A percentile compares a stretch with the other conserved stretches of the same genome.
Conservation (phyloP, 2,888 invertebrate species). For the Coecobrya sp. region DNA sequence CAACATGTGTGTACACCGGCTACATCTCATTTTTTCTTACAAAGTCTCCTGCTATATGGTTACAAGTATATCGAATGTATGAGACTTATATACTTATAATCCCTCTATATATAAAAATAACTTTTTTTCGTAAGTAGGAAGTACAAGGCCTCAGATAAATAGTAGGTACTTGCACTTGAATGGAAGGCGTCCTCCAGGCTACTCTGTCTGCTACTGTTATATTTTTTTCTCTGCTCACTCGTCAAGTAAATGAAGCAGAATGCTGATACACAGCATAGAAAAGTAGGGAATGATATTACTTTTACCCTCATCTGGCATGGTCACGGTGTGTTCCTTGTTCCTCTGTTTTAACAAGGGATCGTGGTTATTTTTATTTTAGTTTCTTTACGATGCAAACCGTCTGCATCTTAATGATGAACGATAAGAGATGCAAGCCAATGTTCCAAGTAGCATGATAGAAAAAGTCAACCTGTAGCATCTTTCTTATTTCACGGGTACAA, state of each 20-base stretch:
- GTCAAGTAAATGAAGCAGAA: constrained; percentile 18
- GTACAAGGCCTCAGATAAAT: constrained; percentile 68
- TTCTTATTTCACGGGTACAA: constrained; percentile 38
- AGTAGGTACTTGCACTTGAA: constrained; percentile 72
- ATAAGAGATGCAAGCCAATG: constrained; percentile 6
- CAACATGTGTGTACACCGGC: constrained; percentile 72
- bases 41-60: not conserved
- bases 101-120: constrained; percentile 39
- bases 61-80: constrained; percentile 48
- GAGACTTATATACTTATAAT: constrained; percentile 6
- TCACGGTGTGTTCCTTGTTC: not conserved
- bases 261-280: not conserved
- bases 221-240: constrained; percentile 28
- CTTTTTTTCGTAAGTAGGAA: constrained; percentile 52
- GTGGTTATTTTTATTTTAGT: not conserved
- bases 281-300: not conserved
- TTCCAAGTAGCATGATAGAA: constrained; percentile 40
- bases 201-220: constrained; percentile 46
- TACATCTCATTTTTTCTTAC: constrained; percentile 39
- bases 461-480: constrained; percentile 80
- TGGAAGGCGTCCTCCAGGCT: constrained; percentile 69
- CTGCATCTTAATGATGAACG: constrained; percentile 44
- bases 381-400: constrained; percentile 22
- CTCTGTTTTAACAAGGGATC: constrained; percentile 30
- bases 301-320: constrained; percentile 36